These are phyloP conservation scores for Dryobates pubescens DNA, from an alignment of 2,797 vertebrate species.

Conservation along the genomic window DNA sequence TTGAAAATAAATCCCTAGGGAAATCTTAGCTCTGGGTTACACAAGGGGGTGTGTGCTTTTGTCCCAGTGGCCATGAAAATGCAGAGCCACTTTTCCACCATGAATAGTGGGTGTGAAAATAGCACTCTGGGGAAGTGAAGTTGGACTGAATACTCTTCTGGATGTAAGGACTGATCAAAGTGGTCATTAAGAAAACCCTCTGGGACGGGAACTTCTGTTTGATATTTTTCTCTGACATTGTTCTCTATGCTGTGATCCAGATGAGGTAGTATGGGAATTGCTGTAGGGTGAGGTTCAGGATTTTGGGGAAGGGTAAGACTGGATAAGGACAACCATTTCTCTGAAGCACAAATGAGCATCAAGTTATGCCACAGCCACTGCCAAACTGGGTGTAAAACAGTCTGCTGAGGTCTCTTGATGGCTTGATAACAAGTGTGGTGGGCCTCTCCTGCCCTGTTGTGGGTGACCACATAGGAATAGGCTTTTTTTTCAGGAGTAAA, in stretches of 20 bases:
- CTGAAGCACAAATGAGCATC: background rate
- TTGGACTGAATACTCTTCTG: background rate
- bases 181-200: background rate
- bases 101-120: background rate
- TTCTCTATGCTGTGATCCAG: background rate
- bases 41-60: background rate
- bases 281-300: background rate
- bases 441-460: background rate
- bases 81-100: background rate
- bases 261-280: background rate
- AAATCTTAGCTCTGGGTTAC: background rate
- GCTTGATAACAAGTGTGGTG: background rate
- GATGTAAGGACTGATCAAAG: background rate
- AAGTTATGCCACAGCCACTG: background rate
- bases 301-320: background rate
- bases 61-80: background rate
- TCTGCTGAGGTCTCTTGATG: background rate
- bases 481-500: background rate
- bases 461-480: background rate
- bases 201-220: background rate
- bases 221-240: background rate
- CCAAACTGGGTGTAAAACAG: background rate
- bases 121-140: accelerated
- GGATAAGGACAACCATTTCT: background rate
- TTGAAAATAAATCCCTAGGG: background rate